These are phyloP conservation scores for Pseudococcus viburni DNA, from an alignment of 2,888 invertebrate genomes.

Conservation along the genomic window DNA sequence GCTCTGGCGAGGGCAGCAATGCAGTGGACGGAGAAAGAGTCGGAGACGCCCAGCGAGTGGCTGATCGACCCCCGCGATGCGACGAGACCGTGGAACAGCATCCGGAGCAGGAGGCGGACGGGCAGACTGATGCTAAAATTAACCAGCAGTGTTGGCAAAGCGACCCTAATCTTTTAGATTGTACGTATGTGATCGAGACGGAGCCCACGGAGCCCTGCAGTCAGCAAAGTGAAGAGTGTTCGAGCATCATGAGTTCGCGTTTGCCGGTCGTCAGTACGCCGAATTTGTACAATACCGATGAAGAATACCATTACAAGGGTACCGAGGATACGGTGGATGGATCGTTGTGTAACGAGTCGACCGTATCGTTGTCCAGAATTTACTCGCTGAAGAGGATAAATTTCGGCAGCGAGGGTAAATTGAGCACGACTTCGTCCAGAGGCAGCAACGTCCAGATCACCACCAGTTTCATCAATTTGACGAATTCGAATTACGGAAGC, in stretches of 20 bases:
- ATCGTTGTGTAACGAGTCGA: constrained; percentile 65
- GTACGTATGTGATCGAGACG: constrained; percentile 68
- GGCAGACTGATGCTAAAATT: constrained; percentile 69
- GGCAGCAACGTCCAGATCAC: constrained; percentile 70
- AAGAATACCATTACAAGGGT: constrained; percentile 65
- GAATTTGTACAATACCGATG: constrained; percentile 72
- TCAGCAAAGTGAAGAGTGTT: constrained; percentile 66
- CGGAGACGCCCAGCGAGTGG: not conserved
- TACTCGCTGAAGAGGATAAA: constrained; percentile 69
- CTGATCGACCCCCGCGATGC: not conserved
- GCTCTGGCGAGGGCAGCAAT: not conserved
- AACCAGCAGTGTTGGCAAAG: constrained; percentile 70
- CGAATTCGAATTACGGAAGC: constrained; percentile 69
- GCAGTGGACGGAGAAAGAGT: not conserved
- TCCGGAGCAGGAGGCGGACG: not conserved
- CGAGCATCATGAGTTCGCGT: constrained; percentile 68
- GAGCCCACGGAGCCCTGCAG: constrained; percentile 36
- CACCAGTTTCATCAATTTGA: constrained; percentile 70
- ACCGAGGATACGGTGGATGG: constrained; percentile 31
- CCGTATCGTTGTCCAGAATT: constrained; percentile 68
- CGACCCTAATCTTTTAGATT: constrained; percentile 70
- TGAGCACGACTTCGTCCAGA: constrained; percentile 68
- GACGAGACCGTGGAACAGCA: not conserved
- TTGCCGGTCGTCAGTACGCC: constrained; percentile 75
- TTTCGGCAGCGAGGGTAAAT: constrained; percentile 68